Evolutionary conservation across 2,888 invertebrate species (phyloP), one percentile per base, ranked within the genome.

Genomic region (Prosapia bicincta): DNA sequence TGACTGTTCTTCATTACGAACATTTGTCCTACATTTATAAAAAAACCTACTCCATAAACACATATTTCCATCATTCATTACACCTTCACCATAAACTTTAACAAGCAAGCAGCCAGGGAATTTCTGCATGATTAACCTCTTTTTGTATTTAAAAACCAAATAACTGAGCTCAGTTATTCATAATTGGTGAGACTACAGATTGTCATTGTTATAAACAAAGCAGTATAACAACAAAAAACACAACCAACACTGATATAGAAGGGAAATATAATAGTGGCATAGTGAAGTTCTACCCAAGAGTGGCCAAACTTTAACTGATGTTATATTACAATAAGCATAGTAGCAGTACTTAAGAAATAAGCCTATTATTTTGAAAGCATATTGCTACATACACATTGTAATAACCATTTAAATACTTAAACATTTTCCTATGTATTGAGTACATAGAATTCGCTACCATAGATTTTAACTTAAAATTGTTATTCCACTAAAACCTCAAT

Each of bases 11-110:
- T 74, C 43, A 26, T 68, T 38, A 74, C 69, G 68, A 68, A 74
- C 68, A 74, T 69, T 73, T 32, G 73, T 67, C 30, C 73, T 73
- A 0, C 67, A 66, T 67, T 73, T 32, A 66, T 73, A 67, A 68
- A 67, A 73, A 30, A 68, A 9, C 32, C 68, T 9, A 32, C 38
- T 28, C 73, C 68, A 73, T 30, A 68, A 24, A 30, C 32, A 32
- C 15, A 73, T 68, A 67, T 73, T 73, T 10, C 32, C 38, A 32
- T 25, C 15, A 43, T 71, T 71, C 26, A 71, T 71, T 43, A 43
- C 65, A 71, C 43, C 54, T 65, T 71, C 54, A 25, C 43, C 54
- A 28, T 32, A 68, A 20, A 68, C 68, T 71, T 71, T 24, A 43
- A 71, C 15, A 71, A 71, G 43, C n/a, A n/a, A n/a, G n/a, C 43